phyloP scores from a whole-genome alignment of 2,888 invertebrate genomes.

The Lochmaea crataegi region DNA sequence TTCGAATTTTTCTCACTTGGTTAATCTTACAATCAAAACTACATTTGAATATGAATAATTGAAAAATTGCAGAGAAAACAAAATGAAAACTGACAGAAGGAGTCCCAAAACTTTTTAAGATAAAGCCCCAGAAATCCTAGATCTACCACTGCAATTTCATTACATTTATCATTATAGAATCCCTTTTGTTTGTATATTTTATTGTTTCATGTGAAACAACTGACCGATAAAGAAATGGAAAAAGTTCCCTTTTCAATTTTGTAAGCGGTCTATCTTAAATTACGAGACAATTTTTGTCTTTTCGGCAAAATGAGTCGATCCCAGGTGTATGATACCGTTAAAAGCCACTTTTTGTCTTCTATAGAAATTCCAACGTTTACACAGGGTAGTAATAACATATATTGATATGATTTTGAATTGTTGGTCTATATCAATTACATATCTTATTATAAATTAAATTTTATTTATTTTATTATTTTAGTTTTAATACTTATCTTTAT shows the following conservation, averaged over 20 bases:
- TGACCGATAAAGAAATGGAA: background rate
- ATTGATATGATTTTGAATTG: too few species aligned
- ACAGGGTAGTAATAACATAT: background rate
- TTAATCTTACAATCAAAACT: too few species aligned
- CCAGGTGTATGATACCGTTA: slow-evolving; percentile 2
- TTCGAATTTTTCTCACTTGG: too few species aligned
- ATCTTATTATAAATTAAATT: too few species aligned
- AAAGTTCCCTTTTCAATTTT: background rate
- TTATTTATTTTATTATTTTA: too few species aligned
- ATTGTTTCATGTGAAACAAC: background rate
- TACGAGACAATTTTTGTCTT: background rate
- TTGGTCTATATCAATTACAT: too few species aligned
- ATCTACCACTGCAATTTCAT: background rate
- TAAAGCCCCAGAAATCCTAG: too few species aligned
- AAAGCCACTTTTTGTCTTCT: background rate
- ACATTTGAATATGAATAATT: too few species aligned
- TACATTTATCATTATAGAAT: background rate
- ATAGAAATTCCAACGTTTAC: background rate
- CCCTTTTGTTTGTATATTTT: background rate
- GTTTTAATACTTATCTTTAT: too few species aligned
- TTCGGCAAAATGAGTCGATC: background rate
- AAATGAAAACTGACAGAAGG: too few species aligned
- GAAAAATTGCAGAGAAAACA: too few species aligned
- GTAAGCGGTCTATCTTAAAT: slow-evolving; percentile 1
- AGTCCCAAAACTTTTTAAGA: too few species aligned